Evolutionary conservation across 2,888 invertebrate species (phyloP).

Genomic region (Choreutis nemorana): DNA sequence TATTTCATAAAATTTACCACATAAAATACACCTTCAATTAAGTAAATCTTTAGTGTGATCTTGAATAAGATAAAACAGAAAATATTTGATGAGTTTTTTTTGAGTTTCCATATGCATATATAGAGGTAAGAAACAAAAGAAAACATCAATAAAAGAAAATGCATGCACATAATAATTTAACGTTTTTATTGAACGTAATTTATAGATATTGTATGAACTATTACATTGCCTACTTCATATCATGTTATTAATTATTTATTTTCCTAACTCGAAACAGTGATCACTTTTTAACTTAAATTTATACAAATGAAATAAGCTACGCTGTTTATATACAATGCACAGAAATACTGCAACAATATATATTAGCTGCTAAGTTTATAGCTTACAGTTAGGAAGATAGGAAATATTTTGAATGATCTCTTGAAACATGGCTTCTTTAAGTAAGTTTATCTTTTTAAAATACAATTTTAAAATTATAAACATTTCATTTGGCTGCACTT

Average conservation of each 20-base stretch:
- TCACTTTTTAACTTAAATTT: constrained; percentile 30
- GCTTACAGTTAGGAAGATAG: too few relatives aligned
- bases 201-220: constrained; percentile 35
- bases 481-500: constrained; percentile 5
- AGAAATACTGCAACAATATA: constrained; percentile 6
- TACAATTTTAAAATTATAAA: constrained; percentile 7
- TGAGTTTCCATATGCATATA: too few relatives aligned
- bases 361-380: too few relatives aligned
- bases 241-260: constrained; percentile 21
- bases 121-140: too few relatives aligned
- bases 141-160: too few relatives aligned
- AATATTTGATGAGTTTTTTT: too few relatives aligned
- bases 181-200: constrained; percentile 63
- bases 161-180: constrained; percentile 35
- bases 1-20: too few relatives aligned
- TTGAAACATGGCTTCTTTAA: not conserved
- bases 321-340: constrained; percentile 15
- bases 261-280: constrained; percentile 20
- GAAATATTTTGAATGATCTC: too few relatives aligned
- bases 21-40: too few relatives aligned
- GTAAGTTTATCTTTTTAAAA: constrained; percentile 12
- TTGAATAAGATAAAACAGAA: too few relatives aligned
- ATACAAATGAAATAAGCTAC: constrained; percentile 16
- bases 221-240: constrained; percentile 43
- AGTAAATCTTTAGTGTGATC: too few relatives aligned